Percentiles rank a stretch among this genome's conserved stretches.
Evolutionary conservation across 2,797 vertebrate species (phyloP).

Genomic region (Triplophysa bombifrons): DNA sequence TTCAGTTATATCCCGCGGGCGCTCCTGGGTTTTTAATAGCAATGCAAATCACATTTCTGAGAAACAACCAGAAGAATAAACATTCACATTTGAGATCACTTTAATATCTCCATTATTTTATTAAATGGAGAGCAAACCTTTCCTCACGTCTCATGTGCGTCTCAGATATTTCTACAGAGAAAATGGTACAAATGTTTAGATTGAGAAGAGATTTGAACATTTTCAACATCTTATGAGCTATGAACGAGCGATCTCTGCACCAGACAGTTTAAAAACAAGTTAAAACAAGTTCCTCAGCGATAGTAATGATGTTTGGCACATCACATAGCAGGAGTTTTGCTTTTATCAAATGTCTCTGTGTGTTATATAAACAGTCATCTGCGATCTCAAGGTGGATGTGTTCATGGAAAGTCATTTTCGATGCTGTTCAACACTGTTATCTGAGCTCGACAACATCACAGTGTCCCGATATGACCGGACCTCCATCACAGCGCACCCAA

Average conservation of each 20-base stretch:
- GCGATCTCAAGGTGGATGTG: not conserved
- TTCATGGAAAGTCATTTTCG: not conserved
- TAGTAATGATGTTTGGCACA: not conserved
- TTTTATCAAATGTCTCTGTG: not conserved
- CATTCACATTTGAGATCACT: too few species aligned
- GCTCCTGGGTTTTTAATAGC: not conserved
- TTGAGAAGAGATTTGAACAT: too few species aligned
- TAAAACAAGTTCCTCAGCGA: too few species aligned
- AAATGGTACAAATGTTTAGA: too few species aligned
- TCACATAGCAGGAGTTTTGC: not conserved
- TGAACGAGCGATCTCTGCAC: too few species aligned
- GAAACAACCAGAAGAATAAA: not conserved
- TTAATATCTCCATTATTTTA: too few species aligned
- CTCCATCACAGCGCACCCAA: not conserved
- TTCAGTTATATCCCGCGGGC: not conserved
- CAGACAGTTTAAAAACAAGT: too few species aligned
- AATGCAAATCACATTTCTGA: not conserved
- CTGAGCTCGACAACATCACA: not conserved
- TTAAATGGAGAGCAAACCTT: too few species aligned
- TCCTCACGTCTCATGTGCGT: too few species aligned
- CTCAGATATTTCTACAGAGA: too few species aligned
- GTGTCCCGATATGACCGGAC: not conserved
- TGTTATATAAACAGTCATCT: constrained; percentile 4
- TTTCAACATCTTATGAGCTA: too few species aligned
- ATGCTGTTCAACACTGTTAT: not conserved